phyloP scores from a whole-genome alignment of 2,888 invertebrate species.

The Sipha maydis region DNA sequence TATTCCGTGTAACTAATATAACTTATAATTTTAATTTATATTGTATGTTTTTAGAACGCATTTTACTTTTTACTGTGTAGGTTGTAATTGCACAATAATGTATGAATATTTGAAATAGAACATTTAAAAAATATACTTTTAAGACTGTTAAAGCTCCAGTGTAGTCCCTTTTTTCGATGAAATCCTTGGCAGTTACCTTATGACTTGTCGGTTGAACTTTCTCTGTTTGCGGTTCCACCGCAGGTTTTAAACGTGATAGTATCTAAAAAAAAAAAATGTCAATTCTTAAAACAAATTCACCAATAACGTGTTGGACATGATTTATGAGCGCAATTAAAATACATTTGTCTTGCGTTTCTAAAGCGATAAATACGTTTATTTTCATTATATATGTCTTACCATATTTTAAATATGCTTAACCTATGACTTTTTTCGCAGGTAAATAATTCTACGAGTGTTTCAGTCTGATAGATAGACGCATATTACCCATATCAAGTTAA shows the following conservation, averaged over 20 bases:
- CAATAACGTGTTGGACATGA: neutral
- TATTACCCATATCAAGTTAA: neutral
- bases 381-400: slow-evolving; percentile 6
- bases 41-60: too few relatives aligned
- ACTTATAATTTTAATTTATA: too few relatives aligned
- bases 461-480: neutral
- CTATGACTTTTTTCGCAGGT: neutral
- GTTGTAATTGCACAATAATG: too few relatives aligned
- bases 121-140: slow-evolving; percentile 74
- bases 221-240: slow-evolving; percentile 43
- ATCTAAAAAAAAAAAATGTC: slow-evolving; percentile 19
- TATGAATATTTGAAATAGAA: too few relatives aligned
- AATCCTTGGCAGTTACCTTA: slow-evolving; percentile 78
- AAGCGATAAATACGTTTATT: neutral
- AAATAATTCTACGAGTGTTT: neutral
- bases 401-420: neutral
- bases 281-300: too few relatives aligned
- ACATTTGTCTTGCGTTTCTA: neutral
- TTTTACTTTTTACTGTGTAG: too few relatives aligned
- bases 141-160: slow-evolving; percentile 92
- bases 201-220: slow-evolving; percentile 66
- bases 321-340: neutral
- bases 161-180: slow-evolving; percentile 89
- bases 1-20: too few relatives aligned
- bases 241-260: slow-evolving; percentile 53